Evolutionary conservation across 2,888 invertebrate species (phyloP).

Genomic region (Merodon equestris): DNA sequence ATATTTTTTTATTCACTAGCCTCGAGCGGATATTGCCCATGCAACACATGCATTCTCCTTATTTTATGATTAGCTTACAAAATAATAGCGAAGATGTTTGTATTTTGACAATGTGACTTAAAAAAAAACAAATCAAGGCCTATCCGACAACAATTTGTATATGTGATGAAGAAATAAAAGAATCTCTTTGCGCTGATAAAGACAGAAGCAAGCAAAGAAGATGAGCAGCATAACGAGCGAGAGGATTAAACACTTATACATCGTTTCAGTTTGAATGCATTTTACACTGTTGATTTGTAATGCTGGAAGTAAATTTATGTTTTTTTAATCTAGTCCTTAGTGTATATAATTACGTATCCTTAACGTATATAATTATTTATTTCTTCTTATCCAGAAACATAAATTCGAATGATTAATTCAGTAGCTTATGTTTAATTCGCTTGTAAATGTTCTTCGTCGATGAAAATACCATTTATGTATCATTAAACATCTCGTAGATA

Average conservation of each 20-base stretch:
- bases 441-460: slow-evolving; percentile 13
- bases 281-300: too few relatives aligned
- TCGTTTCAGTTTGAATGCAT: too few relatives aligned
- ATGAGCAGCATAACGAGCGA: slow-evolving; percentile 4
- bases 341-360: slow-evolving; percentile 48
- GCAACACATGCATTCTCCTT: slow-evolving; percentile 43
- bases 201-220: too few relatives aligned
- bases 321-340: slow-evolving; percentile 57
- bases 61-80: slow-evolving; percentile 54
- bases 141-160: too few relatives aligned
- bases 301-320: background rate
- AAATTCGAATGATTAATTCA: slow-evolving; percentile 18
- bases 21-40: slow-evolving; percentile 45
- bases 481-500: slow-evolving; percentile 30
- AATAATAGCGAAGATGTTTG: slow-evolving; percentile 42
- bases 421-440: slow-evolving; percentile 1
- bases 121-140: too few relatives aligned
- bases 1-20: slow-evolving; percentile 44
- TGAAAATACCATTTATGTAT: slow-evolving; percentile 2
- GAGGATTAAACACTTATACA: slow-evolving; percentile 21
- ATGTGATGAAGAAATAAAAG: too few relatives aligned
- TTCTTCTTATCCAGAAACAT: background rate
- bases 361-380: slow-evolving; percentile 39
- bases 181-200: too few relatives aligned
- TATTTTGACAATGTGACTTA: slow-evolving; percentile 54